Evolutionary conservation across 2,797 vertebrate genomes (phyloP).

Genomic region (Karalla daura): DNA sequence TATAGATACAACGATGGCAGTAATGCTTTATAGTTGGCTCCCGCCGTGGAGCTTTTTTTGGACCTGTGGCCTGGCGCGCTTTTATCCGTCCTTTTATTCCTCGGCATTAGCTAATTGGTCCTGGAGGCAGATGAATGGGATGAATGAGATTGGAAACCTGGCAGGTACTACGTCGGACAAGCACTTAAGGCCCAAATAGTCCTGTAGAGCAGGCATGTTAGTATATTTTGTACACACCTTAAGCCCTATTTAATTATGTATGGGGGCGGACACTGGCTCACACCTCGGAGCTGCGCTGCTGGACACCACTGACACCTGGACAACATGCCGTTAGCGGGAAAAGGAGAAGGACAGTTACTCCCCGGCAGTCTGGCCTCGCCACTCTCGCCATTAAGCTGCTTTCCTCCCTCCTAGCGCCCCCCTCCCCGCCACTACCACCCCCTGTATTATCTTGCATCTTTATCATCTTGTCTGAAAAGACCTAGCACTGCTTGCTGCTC

Average conservation of each 20-base stretch:
- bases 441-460: slow-evolving; percentile 67
- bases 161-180: slow-evolving; percentile 22
- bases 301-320: slow-evolving; percentile 11
- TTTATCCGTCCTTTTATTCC: slow-evolving; percentile 41
- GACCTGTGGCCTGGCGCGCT: not conserved
- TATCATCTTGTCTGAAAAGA: slow-evolving; percentile 66
- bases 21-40: slow-evolving; percentile 24
- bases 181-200: slow-evolving; percentile 6
- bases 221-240: not conserved
- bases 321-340: slow-evolving; percentile 5
- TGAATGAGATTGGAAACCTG: slow-evolving; percentile 36
- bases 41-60: slow-evolving; percentile 18
- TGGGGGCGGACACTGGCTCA: not conserved
- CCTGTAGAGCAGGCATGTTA: slow-evolving; percentile 4
- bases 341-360: slow-evolving; percentile 15
- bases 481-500: slow-evolving; percentile 38
- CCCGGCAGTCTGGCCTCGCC: slow-evolving; percentile 11
- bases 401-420: not conserved
- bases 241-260: slow-evolving; percentile 14
- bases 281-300: slow-evolving; percentile 14
- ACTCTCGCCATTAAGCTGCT: slow-evolving; percentile 49
- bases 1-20: slow-evolving; percentile 27
- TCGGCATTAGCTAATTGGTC: slow-evolving; percentile 59
- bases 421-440: not conserved
- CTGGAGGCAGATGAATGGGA: slow-evolving; percentile 33